A percentile compares a stretch with the other conserved stretches of the same genome.
Conservation (phyloP, 2,888 invertebrate species). For the Agrypnus murinus region DNA sequence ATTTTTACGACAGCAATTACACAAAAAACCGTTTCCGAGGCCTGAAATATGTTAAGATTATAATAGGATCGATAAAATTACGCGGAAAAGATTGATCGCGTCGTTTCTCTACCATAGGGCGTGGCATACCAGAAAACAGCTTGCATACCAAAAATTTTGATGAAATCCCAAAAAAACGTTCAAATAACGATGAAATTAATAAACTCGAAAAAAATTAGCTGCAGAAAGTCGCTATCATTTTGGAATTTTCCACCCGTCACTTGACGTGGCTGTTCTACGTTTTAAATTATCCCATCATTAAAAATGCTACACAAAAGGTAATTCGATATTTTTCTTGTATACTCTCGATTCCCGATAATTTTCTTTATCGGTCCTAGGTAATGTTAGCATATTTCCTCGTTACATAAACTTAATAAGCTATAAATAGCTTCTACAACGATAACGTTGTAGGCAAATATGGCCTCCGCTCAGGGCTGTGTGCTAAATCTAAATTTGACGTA, state of each 20-base stretch:
- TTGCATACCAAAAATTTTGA: not conserved
- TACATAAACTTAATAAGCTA: constrained; percentile 33
- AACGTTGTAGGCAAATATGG: constrained; percentile 50
- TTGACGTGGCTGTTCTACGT: constrained; percentile 44
- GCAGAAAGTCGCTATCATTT: constrained; percentile 9
- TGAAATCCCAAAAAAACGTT: not conserved
- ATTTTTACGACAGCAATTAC: constrained; percentile 69
- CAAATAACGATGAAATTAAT: not conserved
- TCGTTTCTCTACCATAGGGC: constrained; percentile 28
- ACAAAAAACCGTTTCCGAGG: constrained; percentile 63
- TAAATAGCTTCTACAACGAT: constrained; percentile 4
- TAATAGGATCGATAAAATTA: constrained; percentile 53
- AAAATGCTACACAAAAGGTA: constrained; percentile 39
- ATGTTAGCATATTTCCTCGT: constrained; percentile 66
- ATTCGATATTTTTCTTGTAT: constrained; percentile 39
- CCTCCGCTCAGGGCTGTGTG: constrained; percentile 49
- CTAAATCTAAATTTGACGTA: constrained; percentile 43
- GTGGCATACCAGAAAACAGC: constrained; percentile 22
- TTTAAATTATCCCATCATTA: constrained; percentile 33
- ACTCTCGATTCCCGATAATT: not conserved
- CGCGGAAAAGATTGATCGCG: constrained; percentile 35
- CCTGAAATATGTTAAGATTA: constrained; percentile 68
- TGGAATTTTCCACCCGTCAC: constrained; percentile 45
- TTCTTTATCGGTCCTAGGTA: constrained; percentile 60
- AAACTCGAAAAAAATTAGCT: not conserved